Conservation (phyloP, 2,888 invertebrate species). For the Mimachlamys varia region DNA sequence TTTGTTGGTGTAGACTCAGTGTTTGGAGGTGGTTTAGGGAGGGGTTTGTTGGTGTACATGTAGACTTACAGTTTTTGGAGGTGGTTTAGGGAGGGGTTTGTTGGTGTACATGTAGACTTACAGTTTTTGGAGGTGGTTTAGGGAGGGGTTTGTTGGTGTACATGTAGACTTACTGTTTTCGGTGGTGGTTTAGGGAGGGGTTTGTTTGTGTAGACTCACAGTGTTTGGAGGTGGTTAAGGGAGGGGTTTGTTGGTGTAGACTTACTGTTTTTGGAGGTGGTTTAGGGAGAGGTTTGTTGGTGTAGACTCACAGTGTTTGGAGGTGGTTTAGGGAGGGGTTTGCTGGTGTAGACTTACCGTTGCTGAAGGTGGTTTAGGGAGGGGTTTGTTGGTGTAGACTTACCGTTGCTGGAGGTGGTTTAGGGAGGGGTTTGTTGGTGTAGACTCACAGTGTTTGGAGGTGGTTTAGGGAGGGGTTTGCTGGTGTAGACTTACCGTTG, state of each 20-base stretch:
- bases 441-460: neutral
- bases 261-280: slow-evolving; percentile 5
- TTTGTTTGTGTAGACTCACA: neutral
- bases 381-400: neutral
- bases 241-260: neutral
- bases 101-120: neutral
- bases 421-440: neutral
- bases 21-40: slow-evolving; percentile 1
- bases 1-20: neutral
- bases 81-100: neutral
- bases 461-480: neutral
- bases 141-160: neutral
- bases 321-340: neutral
- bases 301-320: neutral
- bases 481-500: neutral
- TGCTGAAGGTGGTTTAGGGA: neutral
- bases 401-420: neutral
- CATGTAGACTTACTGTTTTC: slow-evolving; percentile 3
- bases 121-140: neutral
- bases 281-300: neutral
- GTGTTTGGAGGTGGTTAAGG: neutral
- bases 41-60: neutral
- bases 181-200: neutral
- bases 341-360: neutral
- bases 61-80: slow-evolving; percentile 14